Evolutionary conservation across 1,140 invertebrate species (phyloP), one percentile per base, ranked within the genome.

Genomic region (Orussus abietinus): DNA sequence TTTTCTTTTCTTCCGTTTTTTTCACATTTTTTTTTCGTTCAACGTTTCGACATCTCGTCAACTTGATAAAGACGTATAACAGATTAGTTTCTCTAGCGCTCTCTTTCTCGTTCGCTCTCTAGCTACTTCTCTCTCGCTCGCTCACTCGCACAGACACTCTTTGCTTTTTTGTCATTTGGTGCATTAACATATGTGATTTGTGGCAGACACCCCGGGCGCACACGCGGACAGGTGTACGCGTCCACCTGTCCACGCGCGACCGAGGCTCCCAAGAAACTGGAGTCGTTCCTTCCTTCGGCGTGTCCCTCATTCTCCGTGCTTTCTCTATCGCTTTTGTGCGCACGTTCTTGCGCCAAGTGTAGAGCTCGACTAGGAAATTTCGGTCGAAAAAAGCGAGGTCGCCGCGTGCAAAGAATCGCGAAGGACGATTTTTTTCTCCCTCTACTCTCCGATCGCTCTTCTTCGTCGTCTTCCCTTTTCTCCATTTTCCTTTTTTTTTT

Each of bases 61-160:
- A 43, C 36, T 39, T 41, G 38, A 38, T 51, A 45, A 42, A 50
- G 51, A 55, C 34, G 36, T 25, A 31, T 43, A 54, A 54, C 45
- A 51, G 30, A 45, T 51, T 45, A 45, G 14, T 40, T 40, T 38
- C 29, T 22, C 22, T 25, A 6, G 6, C 22, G 6, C 22, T 25
- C 28, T 47, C 36, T 14, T 22, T 33, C 30, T 45, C 38, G 29
- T 40, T 25, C 22, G 6, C 22, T 25, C 22, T 25, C 22, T 25
- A 6, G 6, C n/a, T n/a, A 25, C 22, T 25, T n/a, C 6, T 6
- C 22, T 25, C 22, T 25, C 22, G n/a, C n/a, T 25, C 22, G n/a
- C 22, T 6, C 22, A 25, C n/a, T 25, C 22, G 6, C 22, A 25
- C n/a, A n/a, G n/a, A 7, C 22, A 25, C n/a, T 25, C 22, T 25